Evolutionary conservation across 2,888 invertebrate genomes (phyloP).

Genomic region (Lobophora halterata): DNA sequence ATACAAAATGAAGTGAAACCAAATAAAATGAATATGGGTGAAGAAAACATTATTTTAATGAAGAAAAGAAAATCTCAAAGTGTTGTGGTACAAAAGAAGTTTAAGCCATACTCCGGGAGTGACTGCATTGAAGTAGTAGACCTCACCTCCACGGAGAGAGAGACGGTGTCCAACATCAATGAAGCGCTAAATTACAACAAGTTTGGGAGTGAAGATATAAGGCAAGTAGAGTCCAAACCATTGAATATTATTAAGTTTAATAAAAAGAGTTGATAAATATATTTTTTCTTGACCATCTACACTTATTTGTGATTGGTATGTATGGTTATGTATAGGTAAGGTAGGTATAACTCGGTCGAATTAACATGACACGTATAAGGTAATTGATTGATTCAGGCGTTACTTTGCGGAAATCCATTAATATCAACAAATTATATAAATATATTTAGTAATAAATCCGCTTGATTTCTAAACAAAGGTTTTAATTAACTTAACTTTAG

Average conservation of each 20-base stretch:
- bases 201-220: conserved; percentile 61
- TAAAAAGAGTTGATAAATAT: conserved; percentile 37
- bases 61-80: conserved; percentile 38
- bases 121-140: conserved; percentile 50
- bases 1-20: conserved; percentile 11
- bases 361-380: too few relatives aligned
- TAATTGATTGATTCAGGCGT: too few relatives aligned
- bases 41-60: conserved; percentile 48
- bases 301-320: too few relatives aligned
- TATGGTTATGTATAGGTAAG: too few relatives aligned
- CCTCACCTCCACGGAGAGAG: conserved; percentile 51
- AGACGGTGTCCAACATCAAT: conserved; percentile 61
- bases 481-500: too few relatives aligned
- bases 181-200: conserved; percentile 60
- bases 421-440: too few relatives aligned
- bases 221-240: conserved; percentile 49
- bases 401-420: too few relatives aligned
- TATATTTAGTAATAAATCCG: too few relatives aligned
- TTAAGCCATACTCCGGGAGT: conserved; percentile 7
- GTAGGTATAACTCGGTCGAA: too few relatives aligned
- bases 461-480: too few relatives aligned
- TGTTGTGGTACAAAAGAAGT: conserved; percentile 12
- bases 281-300: background rate
- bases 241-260: conserved; percentile 65
- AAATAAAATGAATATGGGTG: conserved; percentile 56